Percentiles rank a stretch among this genome's conserved stretches.
Conservation (phyloP, 2,797 vertebrate genomes). For the Anableps anableps region DNA sequence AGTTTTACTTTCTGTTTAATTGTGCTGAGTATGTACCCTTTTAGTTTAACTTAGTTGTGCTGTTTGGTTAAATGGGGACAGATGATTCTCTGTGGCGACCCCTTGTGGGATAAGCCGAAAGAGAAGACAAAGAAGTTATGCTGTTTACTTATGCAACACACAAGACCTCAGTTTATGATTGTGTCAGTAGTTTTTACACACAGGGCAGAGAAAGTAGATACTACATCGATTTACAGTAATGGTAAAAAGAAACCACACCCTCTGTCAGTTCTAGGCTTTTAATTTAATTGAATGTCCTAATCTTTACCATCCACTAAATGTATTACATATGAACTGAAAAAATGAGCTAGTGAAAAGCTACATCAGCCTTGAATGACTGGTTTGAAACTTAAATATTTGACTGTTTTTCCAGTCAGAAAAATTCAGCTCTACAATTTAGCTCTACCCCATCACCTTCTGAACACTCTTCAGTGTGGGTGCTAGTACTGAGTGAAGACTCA, state of each 20-base stretch:
- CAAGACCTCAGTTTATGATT: neutral
- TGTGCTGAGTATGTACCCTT: neutral
- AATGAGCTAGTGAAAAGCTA: too few species aligned
- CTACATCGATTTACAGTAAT: neutral
- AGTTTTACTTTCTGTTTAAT: neutral
- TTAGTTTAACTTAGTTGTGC: neutral
- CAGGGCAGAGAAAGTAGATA: neutral
- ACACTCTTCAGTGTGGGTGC: too few species aligned
- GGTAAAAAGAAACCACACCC: neutral
- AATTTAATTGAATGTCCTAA: too few species aligned
- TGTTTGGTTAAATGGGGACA: neutral
- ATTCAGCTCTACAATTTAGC: too few species aligned
- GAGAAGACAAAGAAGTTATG: neutral
- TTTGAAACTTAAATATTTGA: too few species aligned
- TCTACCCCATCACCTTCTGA: too few species aligned
- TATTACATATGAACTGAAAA: too few species aligned
- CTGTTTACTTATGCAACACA: neutral
- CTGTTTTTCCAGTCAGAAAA: too few species aligned
- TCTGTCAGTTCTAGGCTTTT: neutral
- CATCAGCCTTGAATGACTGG: too few species aligned
- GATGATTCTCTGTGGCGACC: neutral
- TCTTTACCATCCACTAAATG: too few species aligned
- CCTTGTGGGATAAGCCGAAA: neutral
- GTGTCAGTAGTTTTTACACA: neutral
- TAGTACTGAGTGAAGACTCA: neutral